These are phyloP conservation scores for Notothenia rossii DNA, from an alignment of 2,113 vertebrate species.

Conservation along the genomic window DNA sequence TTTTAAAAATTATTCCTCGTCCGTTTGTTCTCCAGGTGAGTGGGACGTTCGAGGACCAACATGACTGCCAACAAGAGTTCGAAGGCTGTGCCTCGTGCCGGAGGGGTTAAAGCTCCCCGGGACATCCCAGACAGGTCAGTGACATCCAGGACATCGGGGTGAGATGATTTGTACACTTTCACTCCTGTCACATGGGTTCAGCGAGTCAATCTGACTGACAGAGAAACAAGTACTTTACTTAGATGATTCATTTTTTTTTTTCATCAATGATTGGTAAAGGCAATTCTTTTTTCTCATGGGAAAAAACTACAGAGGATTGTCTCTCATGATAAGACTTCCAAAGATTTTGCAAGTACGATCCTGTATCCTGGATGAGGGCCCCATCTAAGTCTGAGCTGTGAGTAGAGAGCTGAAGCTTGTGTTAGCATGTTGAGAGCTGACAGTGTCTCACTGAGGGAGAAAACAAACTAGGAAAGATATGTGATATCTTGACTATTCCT, in stretches of 20 bases:
- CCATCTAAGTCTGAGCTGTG: slow-evolving; percentile 52
- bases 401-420: slow-evolving; percentile 67
- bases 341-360: slow-evolving; percentile 57
- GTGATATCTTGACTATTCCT: slow-evolving; percentile 36
- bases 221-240: background rate
- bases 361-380: slow-evolving; percentile 64
- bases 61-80: slow-evolving; percentile 99
- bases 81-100: slow-evolving; percentile 89
- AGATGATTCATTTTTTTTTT: slow-evolving; percentile 5
- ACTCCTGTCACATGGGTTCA: background rate
- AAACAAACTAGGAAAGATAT: slow-evolving; percentile 56
- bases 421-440: slow-evolving; percentile 69
- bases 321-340: slow-evolving; percentile 44
- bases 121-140: slow-evolving; percentile 93
- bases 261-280: background rate
- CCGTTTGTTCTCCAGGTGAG: slow-evolving; percentile 85
- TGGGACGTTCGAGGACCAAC: slow-evolving; percentile 85
- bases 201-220: slow-evolving; percentile 3
- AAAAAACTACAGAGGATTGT: slow-evolving; percentile 39
- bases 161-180: slow-evolving; percentile 4
- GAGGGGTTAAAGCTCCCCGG: slow-evolving; percentile 90
- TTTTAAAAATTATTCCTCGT: background rate
- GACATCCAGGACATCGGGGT: slow-evolving; percentile 18
- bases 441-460: slow-evolving; percentile 53
- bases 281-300: slow-evolving; percentile 12